Evolutionary conservation across 2,113 vertebrate species (phyloP), one percentile per base, ranked within the genome.

Genomic region (Copsychus sechellarum): DNA sequence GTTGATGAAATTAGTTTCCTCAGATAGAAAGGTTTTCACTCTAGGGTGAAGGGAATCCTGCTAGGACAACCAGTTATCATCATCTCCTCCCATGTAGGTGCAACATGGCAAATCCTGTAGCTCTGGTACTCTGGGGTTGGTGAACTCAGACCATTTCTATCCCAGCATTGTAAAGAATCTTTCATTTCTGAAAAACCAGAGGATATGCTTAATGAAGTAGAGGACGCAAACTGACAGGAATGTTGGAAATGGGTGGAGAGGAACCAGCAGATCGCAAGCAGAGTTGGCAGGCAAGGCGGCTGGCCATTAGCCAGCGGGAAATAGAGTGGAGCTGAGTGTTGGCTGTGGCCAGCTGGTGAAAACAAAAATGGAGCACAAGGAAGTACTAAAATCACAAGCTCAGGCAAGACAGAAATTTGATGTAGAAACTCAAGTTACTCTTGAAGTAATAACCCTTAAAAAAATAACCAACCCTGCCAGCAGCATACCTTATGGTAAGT

Each of bases 331-430:
- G 96, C 95, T 58, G 94, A 95, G 84, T 34, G 8, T 77, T 92
- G 91, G 43, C 92, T 88, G 83, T 28, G 90, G 93, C 96, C 97
- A 97, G 97, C 97, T 97, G 97, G 97, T 95, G 88, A 95, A 88
- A 91, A 65, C 48, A 90, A 95, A 96, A 57, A 86, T 29, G 65
- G 56, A 82, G 54, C 43, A 64, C 40, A 50, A 95, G 96, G 69
- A 97, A 90, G 69, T 5, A 86, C 56, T 87, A 86, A 96, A 94
- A 94, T 57, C 79, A 88, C 56, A 90, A 80, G 25, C 73, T 66
- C 61, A 61, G 61, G 8, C 19, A 79, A 80, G 81, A 64, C 22
- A 54, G 45, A 74, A 74, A 56, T 69, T 82, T 58, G 40, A 70
- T 77, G 71, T 42, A 67, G 77, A 88, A 90, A 81, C 23, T 26